Evolutionary conservation across 2,797 vertebrate species (phyloP).

Genomic region (Triplophysa bombifrons): DNA sequence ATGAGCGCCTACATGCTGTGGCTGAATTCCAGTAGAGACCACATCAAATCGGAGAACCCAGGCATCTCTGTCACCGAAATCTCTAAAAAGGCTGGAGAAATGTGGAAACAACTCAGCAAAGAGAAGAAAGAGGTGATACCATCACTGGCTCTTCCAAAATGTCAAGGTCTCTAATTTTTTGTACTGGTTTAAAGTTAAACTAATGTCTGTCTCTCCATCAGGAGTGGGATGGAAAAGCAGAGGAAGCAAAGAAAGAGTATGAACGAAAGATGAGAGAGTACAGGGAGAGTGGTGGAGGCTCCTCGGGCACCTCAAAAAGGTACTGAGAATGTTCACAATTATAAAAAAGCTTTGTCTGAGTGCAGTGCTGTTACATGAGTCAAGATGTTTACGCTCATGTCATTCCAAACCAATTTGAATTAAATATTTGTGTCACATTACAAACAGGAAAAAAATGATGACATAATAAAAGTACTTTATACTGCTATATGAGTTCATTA

Average conservation of each 20-base stretch:
- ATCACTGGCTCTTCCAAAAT: neutral
- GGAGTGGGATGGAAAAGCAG: slow-evolving; percentile 85
- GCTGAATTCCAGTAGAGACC: slow-evolving; percentile 91
- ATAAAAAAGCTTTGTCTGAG: too few species aligned
- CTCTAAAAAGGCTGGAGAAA: slow-evolving; percentile 95
- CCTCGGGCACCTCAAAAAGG: slow-evolving; percentile 74
- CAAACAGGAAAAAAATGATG: too few species aligned
- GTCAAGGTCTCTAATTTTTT: neutral
- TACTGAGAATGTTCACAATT: slow-evolving; percentile 47
- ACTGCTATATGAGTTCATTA: too few species aligned
- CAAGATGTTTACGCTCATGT: too few species aligned
- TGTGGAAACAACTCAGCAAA: slow-evolving; percentile 92
- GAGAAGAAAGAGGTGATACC: slow-evolving; percentile 90
- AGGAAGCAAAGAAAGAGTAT: slow-evolving; percentile 80
- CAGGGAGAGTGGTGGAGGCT: slow-evolving; percentile 70
- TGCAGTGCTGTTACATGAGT: too few species aligned
- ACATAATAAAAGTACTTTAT: too few species aligned
- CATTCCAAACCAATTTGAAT: too few species aligned
- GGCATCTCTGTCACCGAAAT: slow-evolving; percentile 96
- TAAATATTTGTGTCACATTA: too few species aligned
- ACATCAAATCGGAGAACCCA: slow-evolving; percentile 90
- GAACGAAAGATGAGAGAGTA: slow-evolving; percentile 85
- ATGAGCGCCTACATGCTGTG: slow-evolving; percentile 98
- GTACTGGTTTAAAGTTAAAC: neutral
- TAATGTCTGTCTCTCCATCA: slow-evolving; percentile 14